A percentile compares a stretch with the other conserved stretches of the same genome.
These are phyloP conservation scores for Brachypodius melanocephalos DNA, from an alignment of 2,113 vertebrate genomes.

Conservation along the genomic window DNA sequence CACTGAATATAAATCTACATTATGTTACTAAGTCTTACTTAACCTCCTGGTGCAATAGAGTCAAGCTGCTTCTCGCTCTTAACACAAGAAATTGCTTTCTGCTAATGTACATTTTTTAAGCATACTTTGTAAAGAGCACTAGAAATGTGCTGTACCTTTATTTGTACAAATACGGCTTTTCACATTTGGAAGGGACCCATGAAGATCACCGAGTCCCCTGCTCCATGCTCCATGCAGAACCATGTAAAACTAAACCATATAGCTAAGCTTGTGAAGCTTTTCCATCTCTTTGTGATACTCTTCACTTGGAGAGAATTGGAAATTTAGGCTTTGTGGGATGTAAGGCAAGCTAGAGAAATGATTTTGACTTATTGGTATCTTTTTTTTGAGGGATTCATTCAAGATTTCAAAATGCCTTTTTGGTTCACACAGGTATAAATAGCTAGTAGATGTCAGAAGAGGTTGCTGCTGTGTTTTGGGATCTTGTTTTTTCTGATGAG, in stretches of 20 bases:
- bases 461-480: background rate
- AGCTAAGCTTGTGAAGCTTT: background rate
- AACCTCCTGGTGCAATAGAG: constrained; percentile 33
- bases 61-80: background rate
- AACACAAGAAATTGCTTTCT: background rate
- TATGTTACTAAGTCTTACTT: background rate
- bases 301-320: background rate
- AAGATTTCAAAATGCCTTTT: background rate
- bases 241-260: background rate
- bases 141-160: background rate
- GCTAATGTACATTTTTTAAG: background rate
- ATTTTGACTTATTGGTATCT: background rate
- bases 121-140: background rate
- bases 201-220: background rate
- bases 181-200: background rate
- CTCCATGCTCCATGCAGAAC: background rate
- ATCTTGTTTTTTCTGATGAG: background rate
- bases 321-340: background rate
- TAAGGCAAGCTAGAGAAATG: background rate
- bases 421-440: background rate
- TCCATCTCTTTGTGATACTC: background rate
- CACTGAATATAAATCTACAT: background rate
- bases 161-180: background rate
- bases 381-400: background rate
- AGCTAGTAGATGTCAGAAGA: background rate